Evolutionary conservation across 2,888 invertebrate species (phyloP).

Genomic region (Scotopteryx bipunctaria): DNA sequence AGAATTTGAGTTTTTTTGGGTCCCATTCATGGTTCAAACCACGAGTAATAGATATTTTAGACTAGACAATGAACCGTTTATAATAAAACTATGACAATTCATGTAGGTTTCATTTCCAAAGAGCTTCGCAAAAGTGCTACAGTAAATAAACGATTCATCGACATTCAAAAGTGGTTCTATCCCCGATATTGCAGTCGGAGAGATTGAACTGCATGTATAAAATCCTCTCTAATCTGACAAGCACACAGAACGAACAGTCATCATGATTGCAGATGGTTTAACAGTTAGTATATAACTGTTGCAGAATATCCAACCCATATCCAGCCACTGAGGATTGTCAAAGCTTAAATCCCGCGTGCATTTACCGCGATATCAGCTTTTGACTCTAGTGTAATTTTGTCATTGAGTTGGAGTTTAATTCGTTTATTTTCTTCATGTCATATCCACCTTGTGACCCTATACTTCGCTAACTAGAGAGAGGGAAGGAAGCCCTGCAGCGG

Average conservation of each 20-base stretch:
- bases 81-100: too few species aligned
- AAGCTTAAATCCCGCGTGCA: slow-evolving; percentile 1
- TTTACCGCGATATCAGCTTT: slow-evolving; percentile 7
- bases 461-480: too few species aligned
- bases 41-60: too few species aligned
- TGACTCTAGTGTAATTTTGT: slow-evolving; percentile 9
- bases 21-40: too few species aligned
- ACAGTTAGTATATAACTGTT: slow-evolving; percentile 2
- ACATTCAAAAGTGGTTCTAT: slow-evolving; percentile 18
- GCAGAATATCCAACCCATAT: background rate
- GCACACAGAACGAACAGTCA: slow-evolving; percentile 7
- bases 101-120: slow-evolving; percentile 1
- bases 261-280: background rate
- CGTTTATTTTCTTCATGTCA: background rate
- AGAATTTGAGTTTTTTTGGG: too few species aligned
- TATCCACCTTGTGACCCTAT: background rate
- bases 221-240: slow-evolving; percentile 23
- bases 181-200: slow-evolving; percentile 17
- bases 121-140: slow-evolving; percentile 4
- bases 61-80: too few species aligned
- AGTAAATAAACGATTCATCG: slow-evolving; percentile 5
- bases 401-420: background rate
- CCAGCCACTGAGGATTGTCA: slow-evolving; percentile 10
- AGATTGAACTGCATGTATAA: slow-evolving; percentile 19
- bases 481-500: too few species aligned